Base-by-base conservation (phyloP, 1,140 invertebrate genomes). In the Zaprionus kolodkinae region DNA sequence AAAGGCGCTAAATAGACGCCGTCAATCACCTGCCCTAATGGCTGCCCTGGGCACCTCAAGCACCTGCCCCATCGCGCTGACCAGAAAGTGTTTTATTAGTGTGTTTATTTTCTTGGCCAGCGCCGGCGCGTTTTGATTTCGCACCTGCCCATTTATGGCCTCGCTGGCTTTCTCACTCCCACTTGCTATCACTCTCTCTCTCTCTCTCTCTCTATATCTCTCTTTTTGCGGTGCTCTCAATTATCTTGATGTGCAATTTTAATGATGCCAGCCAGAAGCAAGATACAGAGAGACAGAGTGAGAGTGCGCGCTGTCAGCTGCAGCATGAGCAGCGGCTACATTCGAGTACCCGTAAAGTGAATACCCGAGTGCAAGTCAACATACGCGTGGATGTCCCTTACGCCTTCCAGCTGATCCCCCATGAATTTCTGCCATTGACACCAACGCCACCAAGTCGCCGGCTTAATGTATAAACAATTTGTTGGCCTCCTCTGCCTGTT, bases 1-100 rank as follows among this genome's bases (percentile, higher is more conserved):
- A 54, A 33, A 21, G 4, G 54, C 38, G 40, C 52, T 48, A 48
- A 35, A 52, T 36, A 45, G 66, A 21, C 65, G 40, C 35, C 30
- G 52, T 35, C 33, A 52, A 60, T 59, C 36, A 55, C 43, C 35
- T 25, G 33, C 21, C 36, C 7, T 52, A 66, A 62, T 70, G 62
- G 68, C 55, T 67, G 64, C 38, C 35, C 40, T 38, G 43, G 25
- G 48, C 56, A 68, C 0, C 40, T 45, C 13, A 48, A 60, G 40
- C 13, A 13, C n/a, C 48, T 61, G 12, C 15, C 45, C 35, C 25
- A 43, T 38, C 40, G 15, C 10, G 33, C 57, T 55, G 59, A 61
- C 38, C 67, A 21, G 59, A 71, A 79, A 69, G 65, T 57, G 80
- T 70, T 87, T 87, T 87, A 88, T 88, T 87, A 80, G 76, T 68